A percentile compares a stretch with the other conserved stretches of the same genome.
These are phyloP conservation scores for Agrotis ipsilon DNA, from an alignment of 2,888 invertebrate genomes.

Conservation along the genomic window DNA sequence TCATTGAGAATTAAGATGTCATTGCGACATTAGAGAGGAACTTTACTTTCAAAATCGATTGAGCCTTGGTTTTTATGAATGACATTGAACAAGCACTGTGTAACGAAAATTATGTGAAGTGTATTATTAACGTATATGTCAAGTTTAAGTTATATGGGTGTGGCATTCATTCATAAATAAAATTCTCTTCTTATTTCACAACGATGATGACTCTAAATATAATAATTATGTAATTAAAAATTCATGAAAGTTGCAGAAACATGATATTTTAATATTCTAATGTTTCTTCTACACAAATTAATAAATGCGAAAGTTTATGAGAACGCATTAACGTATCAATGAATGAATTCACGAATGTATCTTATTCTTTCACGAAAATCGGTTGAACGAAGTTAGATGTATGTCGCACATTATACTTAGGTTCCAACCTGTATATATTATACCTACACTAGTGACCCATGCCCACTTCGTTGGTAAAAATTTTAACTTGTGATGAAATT, in stretches of 20 bases:
- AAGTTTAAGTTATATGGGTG: conserved; percentile 11
- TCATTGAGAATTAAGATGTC: conserved; percentile 11
- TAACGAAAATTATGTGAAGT: conserved; percentile 16
- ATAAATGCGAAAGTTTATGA: no score
- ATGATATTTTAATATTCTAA: neutral
- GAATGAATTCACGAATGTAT: no score
- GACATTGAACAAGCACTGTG: conserved; percentile 26
- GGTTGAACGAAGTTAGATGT: no score
- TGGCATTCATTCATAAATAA: conserved; percentile 32
- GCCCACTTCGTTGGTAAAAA: no score
- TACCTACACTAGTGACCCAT: no score
- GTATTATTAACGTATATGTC: conserved; percentile 11
- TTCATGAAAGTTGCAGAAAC: neutral
- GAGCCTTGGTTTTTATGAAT: conserved; percentile 23
- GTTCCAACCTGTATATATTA: no score
- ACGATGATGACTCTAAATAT: neutral
- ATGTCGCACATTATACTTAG: no score
- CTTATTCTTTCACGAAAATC: no score
- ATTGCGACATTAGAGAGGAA: conserved; percentile 43
- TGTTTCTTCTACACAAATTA: no score
- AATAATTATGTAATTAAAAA: neutral
- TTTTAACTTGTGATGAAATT: no score
- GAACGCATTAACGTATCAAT: no score
- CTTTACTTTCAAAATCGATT: conserved; percentile 29
- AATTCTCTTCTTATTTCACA: neutral